phyloP scores from a whole-genome alignment of 92 coral and sea anemone species.

The Parazoanthus atlanticus region DNA sequence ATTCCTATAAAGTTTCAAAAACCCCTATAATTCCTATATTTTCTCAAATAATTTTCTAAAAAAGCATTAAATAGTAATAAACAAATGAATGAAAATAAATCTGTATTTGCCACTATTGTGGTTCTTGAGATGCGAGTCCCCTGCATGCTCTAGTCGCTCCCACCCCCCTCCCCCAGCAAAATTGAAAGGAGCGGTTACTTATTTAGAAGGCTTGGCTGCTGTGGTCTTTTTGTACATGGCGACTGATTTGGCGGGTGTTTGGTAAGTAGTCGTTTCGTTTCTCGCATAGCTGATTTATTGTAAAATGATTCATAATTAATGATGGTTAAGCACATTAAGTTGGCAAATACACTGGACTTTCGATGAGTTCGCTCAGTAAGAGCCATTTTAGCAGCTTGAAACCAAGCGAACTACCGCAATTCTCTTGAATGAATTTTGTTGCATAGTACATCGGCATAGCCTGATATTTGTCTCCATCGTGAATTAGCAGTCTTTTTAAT shows the following conservation, averaged over 20 bases:
- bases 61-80: no score
- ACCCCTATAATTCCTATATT: no score
- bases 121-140: background rate
- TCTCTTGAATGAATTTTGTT: constrained; percentile 18
- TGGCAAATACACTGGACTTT: constrained; percentile 13
- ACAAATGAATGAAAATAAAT: no score
- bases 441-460: background rate
- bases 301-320: background rate
- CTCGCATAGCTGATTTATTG: constrained; percentile 24
- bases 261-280: constrained; percentile 1
- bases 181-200: constrained; percentile 10
- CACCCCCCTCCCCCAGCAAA: constrained; percentile 19
- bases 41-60: no score
- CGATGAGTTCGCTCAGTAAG: constrained; percentile 28
- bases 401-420: constrained; percentile 1
- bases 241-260: constrained; percentile 24
- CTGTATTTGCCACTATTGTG: no score
- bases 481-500: constrained; percentile 1
- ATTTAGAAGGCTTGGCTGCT: constrained; percentile 35
- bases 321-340: constrained; percentile 19
- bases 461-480: background rate
- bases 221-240: constrained; percentile 16
- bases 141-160: constrained; percentile 31
- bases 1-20: background rate
- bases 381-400: constrained; percentile 30